Evolutionary conservation across 2,888 invertebrate genomes (phyloP).

Genomic region (Zygothrica quintamaculata): DNA sequence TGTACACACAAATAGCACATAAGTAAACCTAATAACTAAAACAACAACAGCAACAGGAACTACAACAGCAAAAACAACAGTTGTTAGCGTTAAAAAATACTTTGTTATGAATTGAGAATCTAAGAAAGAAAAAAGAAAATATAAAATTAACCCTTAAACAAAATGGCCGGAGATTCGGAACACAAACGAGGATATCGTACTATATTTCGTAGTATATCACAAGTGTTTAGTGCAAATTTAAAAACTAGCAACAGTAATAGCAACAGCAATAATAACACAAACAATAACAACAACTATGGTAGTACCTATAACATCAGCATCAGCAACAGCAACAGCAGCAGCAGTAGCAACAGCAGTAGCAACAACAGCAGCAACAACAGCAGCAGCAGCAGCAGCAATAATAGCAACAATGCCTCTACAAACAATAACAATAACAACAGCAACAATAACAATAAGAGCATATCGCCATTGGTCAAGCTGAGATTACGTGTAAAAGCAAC

Average conservation of each 20-base stretch:
- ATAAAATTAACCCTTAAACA: constrained; percentile 28
- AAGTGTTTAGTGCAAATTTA: constrained; percentile 72
- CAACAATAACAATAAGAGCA: neutral
- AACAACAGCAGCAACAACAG: constrained; percentile 31
- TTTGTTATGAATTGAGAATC: constrained; percentile 41
- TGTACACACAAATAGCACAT: neutral
- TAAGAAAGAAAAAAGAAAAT: too few species aligned
- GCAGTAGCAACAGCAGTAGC: constrained; percentile 19
- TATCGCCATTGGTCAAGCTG: constrained; percentile 1
- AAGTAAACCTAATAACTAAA: constrained; percentile 12
- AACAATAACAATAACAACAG: constrained; percentile 6
- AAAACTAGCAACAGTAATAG: constrained; percentile 31
- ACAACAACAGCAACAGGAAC: constrained; percentile 3
- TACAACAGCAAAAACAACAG: constrained; percentile 17
- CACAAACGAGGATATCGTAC: constrained; percentile 71
- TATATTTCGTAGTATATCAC: constrained; percentile 81
- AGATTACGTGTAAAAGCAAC: neutral
- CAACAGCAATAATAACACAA: constrained; percentile 18
- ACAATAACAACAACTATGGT: constrained; percentile 14
- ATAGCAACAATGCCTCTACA: too few species aligned
- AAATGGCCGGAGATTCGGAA: constrained; percentile 67
- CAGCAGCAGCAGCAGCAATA: constrained; percentile 3
- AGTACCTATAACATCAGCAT: too few species aligned
- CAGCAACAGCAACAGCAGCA: constrained; percentile 18
- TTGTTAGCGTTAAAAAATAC: neutral